phyloP scores from a whole-genome alignment of 2,113 vertebrate genomes.

The Condylura cristata region DNA sequence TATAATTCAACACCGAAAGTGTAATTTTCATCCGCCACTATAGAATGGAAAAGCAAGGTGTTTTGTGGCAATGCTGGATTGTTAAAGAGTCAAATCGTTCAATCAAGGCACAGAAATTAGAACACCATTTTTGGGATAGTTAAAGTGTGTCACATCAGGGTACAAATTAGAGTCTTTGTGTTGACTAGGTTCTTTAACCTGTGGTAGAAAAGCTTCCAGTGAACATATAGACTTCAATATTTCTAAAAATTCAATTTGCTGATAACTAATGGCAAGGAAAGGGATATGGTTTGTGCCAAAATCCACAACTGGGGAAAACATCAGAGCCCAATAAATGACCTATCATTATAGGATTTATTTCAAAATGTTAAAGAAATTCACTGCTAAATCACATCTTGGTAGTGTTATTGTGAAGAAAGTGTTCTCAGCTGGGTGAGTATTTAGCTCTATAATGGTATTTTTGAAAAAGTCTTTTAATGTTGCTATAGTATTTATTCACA shows the following conservation, averaged over 20 bases:
- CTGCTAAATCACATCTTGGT: slow-evolving; percentile 42
- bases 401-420: slow-evolving; percentile 39
- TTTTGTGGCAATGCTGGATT: not conserved
- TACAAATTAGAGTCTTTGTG: not conserved
- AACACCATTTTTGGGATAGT: not conserved
- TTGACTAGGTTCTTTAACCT: slow-evolving; percentile 25
- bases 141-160: not conserved
- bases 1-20: not conserved
- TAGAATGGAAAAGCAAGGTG: not conserved
- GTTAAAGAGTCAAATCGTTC: not conserved
- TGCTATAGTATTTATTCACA: slow-evolving; percentile 24
- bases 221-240: not conserved
- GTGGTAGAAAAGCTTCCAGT: slow-evolving; percentile 12
- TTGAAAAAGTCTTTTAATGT: slow-evolving; percentile 40
- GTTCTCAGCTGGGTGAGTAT: slow-evolving; percentile 41
- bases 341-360: slow-evolving; percentile 68
- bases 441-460: slow-evolving; percentile 46
- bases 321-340: slow-evolving; percentile 45
- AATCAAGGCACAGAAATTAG: not conserved
- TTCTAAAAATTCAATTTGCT: not conserved
- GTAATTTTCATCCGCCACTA: not conserved
- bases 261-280: slow-evolving; percentile 18
- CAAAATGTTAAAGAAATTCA: slow-evolving; percentile 59
- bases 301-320: not conserved
- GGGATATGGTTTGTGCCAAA: slow-evolving; percentile 26